Evolutionary conservation across 53 echinoderm and acorn worm species (phyloP), one percentile per base, ranked within the genome.

Genomic region (Henricia sp.): DNA sequence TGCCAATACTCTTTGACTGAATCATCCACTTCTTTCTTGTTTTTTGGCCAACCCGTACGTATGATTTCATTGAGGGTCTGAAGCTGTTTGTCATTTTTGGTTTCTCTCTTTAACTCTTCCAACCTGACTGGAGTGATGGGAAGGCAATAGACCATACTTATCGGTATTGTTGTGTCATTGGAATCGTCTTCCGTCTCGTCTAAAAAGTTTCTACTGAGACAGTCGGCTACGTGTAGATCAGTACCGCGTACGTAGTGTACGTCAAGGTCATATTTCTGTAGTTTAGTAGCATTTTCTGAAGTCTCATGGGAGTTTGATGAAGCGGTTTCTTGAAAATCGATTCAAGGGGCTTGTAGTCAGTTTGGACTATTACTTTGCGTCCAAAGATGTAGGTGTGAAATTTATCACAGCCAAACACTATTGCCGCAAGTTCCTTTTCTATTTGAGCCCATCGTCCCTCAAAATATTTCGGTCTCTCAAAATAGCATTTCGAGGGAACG

Each of bases 331-430:
- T 85, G 33, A 84, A 65, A 52, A 89, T 84, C 14, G 67, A 63
- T 48, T 80, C 46, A 12, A 60, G 63, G 12, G 63, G 80, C 39
- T 80, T 80, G 80, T 80, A 50, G 37, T 80, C 65, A 24, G 39
- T 60, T 60, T 52, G 32, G 10, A 80, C 80, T 43, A 53, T 33
- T 8, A 74, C 23, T 28, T 63, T 50, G 41, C 53, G 40, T 35
- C 85, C 85, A 85, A 76, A 72, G 11, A 90, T 23, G 51, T 80
- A 78, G 11, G 72, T 41, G 72, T 90, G 90, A 71, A 89, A 89
- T 32, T 51, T 66, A 50, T 85, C 90, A 46, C 74, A 77, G 17
- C 84, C 85, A 52, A 67, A 89, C 12, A 85, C 76, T 23, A 80
- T 68, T 48, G 83, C 85, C 4, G 64, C 52, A 52, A 85, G 60